Percentiles rank a stretch among this genome's conserved stretches.
Evolutionary conservation across 1,140 invertebrate species (phyloP).

Genomic region (Neuroterus valhalla): DNA sequence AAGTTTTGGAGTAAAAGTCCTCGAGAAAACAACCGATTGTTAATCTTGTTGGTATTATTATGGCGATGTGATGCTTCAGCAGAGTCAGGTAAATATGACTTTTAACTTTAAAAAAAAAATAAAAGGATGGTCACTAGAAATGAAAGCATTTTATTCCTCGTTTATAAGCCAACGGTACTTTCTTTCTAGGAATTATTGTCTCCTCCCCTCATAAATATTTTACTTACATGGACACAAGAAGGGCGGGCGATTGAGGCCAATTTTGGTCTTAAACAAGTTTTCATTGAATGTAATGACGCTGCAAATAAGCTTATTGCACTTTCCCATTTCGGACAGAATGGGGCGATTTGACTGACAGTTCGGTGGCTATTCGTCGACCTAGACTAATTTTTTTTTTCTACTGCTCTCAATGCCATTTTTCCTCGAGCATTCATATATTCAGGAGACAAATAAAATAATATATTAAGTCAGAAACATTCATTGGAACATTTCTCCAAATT

Average conservation of each 20-base stretch:
- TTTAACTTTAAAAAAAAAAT: too few species aligned
- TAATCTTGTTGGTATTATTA: too few species aligned
- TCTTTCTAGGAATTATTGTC: neutral
- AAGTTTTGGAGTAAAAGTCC: too few species aligned
- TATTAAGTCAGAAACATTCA: too few species aligned
- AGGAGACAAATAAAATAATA: too few species aligned
- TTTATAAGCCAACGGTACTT: slow-evolving; percentile 2
- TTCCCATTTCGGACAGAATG: neutral
- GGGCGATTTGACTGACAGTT: neutral
- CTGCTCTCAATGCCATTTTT: too few species aligned
- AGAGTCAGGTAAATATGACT: slow-evolving; percentile 3
- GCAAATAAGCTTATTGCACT: neutral
- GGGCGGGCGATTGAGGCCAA: neutral
- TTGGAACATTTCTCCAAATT: too few species aligned
- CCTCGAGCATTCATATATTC: too few species aligned
- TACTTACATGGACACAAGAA: neutral
- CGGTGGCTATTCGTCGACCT: too few species aligned
- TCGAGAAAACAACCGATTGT: too few species aligned
- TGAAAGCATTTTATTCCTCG: slow-evolving; percentile 24
- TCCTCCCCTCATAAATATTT: slow-evolving; percentile 1
- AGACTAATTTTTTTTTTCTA: too few species aligned
- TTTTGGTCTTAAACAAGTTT: neutral
- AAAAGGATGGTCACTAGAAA: neutral
- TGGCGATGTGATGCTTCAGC: neutral
- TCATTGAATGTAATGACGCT: neutral